Evolutionary conservation across 2,797 vertebrate species (phyloP), one percentile per base, ranked within the genome.

Genomic region (Danio jaintianensis): DNA sequence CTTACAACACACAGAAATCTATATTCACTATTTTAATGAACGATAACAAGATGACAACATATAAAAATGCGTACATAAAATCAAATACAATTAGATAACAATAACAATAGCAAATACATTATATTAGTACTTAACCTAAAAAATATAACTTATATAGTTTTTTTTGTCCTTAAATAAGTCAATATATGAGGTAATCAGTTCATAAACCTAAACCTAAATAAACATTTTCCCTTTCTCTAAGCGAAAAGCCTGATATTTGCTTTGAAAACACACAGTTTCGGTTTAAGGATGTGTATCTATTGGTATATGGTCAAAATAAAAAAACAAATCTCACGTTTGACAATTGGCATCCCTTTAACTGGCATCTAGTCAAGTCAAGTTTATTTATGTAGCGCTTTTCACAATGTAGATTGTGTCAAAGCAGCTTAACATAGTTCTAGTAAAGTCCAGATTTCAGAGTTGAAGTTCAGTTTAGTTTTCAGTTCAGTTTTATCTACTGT

Each of bases 101-200:
- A 71, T 63, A 80, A 90, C 89, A 89, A 87, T 89, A 85, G 90
- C 89, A 92, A 88, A 81, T 91, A 87, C 85, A 90, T 94, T 94
- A 95, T 95, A 95, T 95, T 94, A 94, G 94, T 90, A 88, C 89
- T 93, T 93, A 94, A 89, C 85, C 93, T 93, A 95, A 90, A 94
- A 29, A 93, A 88, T 84, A 94, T 95, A 95, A 95, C 93, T 95
- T 95, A 95, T 94, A 94, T 94, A 93, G 91, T 88, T 93, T 87
- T 84, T n/a, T n/a, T 84, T 87, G 79, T 91, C 90, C 85, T 95
- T 95, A 94, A 94, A 94, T 95, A 94, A 94, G 93, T 93, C 91
- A 93, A 93, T 94, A 94, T 94, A 93, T 94, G 94, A 93, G 91
- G 92, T 92, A 47, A 84, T 86, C 56, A 59, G 12, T 79, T 83